Percentiles rank a stretch among this genome's conserved stretches.
phyloP scores from a whole-genome alignment of 2,888 invertebrate species.

The Leucania comma region DNA sequence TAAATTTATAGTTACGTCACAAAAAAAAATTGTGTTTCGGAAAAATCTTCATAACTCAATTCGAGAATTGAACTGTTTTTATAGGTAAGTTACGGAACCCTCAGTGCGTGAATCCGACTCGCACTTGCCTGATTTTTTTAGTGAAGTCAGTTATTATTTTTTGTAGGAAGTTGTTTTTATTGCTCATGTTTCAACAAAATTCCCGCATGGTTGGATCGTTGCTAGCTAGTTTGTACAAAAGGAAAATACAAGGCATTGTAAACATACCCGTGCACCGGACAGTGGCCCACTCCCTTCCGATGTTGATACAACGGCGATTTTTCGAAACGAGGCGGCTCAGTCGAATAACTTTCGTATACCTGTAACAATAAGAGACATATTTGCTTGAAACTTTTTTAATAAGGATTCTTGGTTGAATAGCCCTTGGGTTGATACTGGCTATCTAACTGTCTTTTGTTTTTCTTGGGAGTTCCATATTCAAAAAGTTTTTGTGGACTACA shows the following conservation, averaged over 20 bases:
- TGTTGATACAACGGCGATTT: conserved; percentile 82
- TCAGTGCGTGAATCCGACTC: too few relatives aligned
- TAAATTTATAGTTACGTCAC: too few relatives aligned
- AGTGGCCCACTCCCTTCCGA: conserved; percentile 74
- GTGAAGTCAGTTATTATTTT: too few relatives aligned
- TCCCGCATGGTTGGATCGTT: too few relatives aligned
- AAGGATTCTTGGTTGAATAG: not conserved
- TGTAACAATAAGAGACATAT: conserved; percentile 60
- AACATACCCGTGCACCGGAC: conserved; percentile 79
- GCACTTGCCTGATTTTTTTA: too few relatives aligned
- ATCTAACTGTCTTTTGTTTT: not conserved
- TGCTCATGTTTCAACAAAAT: not conserved
- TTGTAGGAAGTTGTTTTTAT: too few relatives aligned
- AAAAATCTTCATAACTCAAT: too few relatives aligned
- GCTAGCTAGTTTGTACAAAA: not conserved
- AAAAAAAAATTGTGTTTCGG: too few relatives aligned
- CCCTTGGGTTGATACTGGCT: conserved; percentile 15
- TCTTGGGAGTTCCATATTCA: too few relatives aligned
- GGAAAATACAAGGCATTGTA: conserved; percentile 10
- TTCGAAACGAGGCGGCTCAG: conserved; percentile 81
- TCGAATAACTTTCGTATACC: conserved; percentile 85
- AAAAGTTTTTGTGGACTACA: too few relatives aligned
- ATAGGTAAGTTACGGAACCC: too few relatives aligned
- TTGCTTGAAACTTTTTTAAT: not conserved
- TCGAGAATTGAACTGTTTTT: too few relatives aligned